These are phyloP conservation scores for Elmis aenea DNA, from an alignment of 2,888 invertebrate genomes.

Conservation along the genomic window DNA sequence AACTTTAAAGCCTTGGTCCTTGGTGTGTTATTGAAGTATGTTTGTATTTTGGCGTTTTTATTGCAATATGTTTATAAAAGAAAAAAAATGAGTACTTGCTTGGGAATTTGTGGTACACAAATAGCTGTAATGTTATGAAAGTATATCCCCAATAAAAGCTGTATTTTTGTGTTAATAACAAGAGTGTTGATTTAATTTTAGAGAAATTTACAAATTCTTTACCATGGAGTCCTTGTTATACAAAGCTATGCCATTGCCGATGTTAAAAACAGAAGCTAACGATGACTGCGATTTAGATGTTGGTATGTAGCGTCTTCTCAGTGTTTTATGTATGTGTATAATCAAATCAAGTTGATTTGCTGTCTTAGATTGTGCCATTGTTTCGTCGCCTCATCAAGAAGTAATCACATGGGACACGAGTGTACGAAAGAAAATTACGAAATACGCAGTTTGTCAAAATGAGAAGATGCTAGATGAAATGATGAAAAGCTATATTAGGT, in stretches of 20 bases:
- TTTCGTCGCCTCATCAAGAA: slow-evolving; percentile 1
- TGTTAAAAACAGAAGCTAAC: slow-evolving; percentile 9
- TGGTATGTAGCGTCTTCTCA: too few species aligned
- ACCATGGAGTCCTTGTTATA: slow-evolving; percentile 1
- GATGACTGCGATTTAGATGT: slow-evolving; percentile 5
- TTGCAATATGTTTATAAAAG: too few species aligned
- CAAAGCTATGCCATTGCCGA: slow-evolving; percentile 4
- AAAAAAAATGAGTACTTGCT: too few species aligned
- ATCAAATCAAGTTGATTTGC: background rate
- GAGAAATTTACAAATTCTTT: too few species aligned
- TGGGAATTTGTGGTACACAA: too few species aligned
- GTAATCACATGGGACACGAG: slow-evolving; percentile 26
- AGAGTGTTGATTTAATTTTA: too few species aligned
- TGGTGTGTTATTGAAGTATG: too few species aligned
- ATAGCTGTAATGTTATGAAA: too few species aligned
- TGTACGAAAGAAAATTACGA: slow-evolving; percentile 22
- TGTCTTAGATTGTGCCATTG: background rate
- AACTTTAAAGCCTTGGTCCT: too few species aligned
- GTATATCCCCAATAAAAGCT: too few species aligned
- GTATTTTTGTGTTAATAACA: too few species aligned
- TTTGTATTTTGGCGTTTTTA: too few species aligned
- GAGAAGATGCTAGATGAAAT: slow-evolving; percentile 23
- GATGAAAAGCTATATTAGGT: slow-evolving; percentile 30
- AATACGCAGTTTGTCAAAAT: slow-evolving; percentile 19
- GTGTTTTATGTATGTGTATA: slow-evolving; percentile 7